Evolutionary conservation across 92 coral and sea anemone species (phyloP).

Genomic region (Micromussa lordhowensis): DNA sequence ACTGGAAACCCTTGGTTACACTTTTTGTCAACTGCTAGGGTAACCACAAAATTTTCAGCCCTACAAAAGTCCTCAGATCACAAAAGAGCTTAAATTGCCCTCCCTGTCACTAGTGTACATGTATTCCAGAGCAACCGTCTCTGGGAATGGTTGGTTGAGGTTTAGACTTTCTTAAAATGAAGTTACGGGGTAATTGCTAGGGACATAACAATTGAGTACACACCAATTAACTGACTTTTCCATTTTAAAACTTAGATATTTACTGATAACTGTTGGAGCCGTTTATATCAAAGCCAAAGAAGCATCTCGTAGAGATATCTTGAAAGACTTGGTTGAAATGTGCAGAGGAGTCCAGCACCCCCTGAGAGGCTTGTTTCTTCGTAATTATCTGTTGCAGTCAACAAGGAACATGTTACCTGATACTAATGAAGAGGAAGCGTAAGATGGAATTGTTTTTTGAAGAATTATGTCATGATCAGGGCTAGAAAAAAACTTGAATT

Average conservation of each 20-base stretch:
- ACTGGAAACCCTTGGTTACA: too few species aligned
- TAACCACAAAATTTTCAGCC: too few species aligned
- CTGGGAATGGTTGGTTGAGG: too few species aligned
- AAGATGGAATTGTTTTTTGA: background rate
- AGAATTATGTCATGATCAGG: background rate
- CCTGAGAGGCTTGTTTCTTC: constrained; percentile 89
- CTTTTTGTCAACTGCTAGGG: too few species aligned
- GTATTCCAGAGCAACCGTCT: too few species aligned
- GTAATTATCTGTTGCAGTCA: constrained; percentile 92
- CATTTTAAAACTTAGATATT: constrained; percentile 60
- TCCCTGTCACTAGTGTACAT: too few species aligned
- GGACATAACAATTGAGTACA: too few species aligned
- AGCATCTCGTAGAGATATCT: constrained; percentile 90
- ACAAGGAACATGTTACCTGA: constrained; percentile 95
- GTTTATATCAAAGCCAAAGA: constrained; percentile 97
- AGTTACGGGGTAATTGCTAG: too few species aligned
- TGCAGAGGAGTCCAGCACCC: constrained; percentile 99
- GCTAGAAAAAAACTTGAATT: too few species aligned
- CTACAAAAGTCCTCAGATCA: too few species aligned
- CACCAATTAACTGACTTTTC: background rate
- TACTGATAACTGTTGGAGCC: constrained; percentile 95
- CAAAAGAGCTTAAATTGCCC: too few species aligned
- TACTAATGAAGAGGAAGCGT: constrained; percentile 77
- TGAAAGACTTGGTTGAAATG: constrained; percentile 98
- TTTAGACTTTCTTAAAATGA: too few species aligned